phyloP scores from a whole-genome alignment of 2,888 invertebrate genomes.

The Neuroscelio doddi region DNA sequence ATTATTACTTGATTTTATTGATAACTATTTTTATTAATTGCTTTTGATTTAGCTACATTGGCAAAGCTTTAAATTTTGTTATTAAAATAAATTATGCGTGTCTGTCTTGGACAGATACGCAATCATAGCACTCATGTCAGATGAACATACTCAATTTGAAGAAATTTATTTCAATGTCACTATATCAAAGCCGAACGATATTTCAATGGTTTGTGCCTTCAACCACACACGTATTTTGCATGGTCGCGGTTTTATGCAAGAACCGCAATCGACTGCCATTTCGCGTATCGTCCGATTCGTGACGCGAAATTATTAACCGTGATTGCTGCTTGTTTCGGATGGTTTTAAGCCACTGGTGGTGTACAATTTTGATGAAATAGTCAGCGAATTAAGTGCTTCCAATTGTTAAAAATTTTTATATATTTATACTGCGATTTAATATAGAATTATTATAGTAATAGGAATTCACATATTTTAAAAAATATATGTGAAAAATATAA shows the following conservation, averaged over 20 bases:
- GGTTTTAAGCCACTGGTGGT: conserved; percentile 47
- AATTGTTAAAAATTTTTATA: conserved; percentile 9
- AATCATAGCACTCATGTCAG: conserved; percentile 41
- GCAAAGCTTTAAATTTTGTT: no score
- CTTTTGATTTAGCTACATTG: no score
- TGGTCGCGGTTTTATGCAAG: conserved; percentile 44
- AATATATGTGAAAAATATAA: no score
- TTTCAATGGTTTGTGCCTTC: conserved; percentile 53
- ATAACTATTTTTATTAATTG: no score
- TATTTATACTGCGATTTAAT: neutral
- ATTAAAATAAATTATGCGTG: conserved; percentile 28
- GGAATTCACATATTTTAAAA: no score
- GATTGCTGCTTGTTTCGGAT: conserved; percentile 62
- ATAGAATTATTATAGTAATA: no score
- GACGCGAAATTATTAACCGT: conserved; percentile 63
- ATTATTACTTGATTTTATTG: no score
- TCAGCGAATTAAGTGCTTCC: conserved; percentile 26
- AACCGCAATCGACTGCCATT: conserved; percentile 48
- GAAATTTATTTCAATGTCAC: conserved; percentile 65
- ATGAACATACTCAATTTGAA: conserved; percentile 44
- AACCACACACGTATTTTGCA: conserved; percentile 48
- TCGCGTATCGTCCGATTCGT: conserved; percentile 50
- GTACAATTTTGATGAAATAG: conserved; percentile 37
- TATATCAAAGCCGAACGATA: conserved; percentile 59
- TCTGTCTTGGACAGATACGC: conserved; percentile 34